Base-by-base conservation (phyloP, 2,797 vertebrate species). In the Anolis apletophallus region DNA sequence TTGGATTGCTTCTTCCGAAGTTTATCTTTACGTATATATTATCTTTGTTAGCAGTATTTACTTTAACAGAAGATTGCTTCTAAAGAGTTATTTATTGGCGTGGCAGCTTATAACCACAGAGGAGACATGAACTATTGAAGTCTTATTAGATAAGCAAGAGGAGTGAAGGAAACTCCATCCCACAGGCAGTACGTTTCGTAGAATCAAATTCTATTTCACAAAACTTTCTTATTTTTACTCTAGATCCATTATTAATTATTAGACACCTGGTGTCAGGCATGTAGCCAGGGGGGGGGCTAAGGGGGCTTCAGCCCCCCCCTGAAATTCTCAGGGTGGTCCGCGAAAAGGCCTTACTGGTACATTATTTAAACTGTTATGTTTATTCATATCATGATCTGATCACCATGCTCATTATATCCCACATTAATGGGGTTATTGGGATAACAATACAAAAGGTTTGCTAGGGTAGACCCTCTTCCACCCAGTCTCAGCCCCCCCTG, bases 231-330 rank as follows among this genome's bases (percentile, higher is more conserved):
- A 16, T 19, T 19, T 40, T 9, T 40, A 19, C 14, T 84, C 76
- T 89, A 55, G 54, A 61, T 85, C 6, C 88, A 61, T 50, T 92
- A 50, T 86, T 95, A 88, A 76, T 86, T 29, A 64, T 64, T 64
- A 64, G 23, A 23, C 61, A 11, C 61, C 57, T 64, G 23, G n/a
- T n/a, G n/a, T n/a, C n/a, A n/a, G n/a, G n/a, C n/a, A n/a, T n/a
- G n/a, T n/a, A n/a, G n/a, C n/a, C n/a, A n/a, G n/a, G n/a, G n/a
- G n/a, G n/a, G n/a, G n/a, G n/a, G n/a, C n/a, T n/a, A n/a, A n/a
- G n/a, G n/a, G n/a, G n/a, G n/a, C n/a, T n/a, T n/a, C n/a, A n/a
- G n/a, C n/a, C n/a, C n/a, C n/a, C n/a, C n/a, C n/a, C n/a, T n/a
- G n/a, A n/a, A n/a, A n/a, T n/a, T n/a, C n/a, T n/a, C n/a, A n/a